A percentile compares a stretch with the other conserved stretches of the same genome.
phyloP scores from a whole-genome alignment of 2,797 vertebrate species.

The Trachops cirrhosus region DNA sequence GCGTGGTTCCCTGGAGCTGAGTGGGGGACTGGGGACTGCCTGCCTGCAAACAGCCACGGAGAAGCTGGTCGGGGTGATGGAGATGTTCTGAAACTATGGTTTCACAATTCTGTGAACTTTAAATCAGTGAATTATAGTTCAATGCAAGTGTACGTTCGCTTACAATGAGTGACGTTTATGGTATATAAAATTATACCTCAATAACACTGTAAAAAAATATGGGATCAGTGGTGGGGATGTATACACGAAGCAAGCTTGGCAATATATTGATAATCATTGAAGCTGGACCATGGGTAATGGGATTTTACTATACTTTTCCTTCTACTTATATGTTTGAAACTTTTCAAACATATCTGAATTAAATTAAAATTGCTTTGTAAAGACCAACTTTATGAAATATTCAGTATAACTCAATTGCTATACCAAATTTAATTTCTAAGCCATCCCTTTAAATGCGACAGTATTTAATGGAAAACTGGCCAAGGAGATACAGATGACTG shows the following conservation, averaged over 20 bases:
- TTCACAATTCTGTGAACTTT: neutral
- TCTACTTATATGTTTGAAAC: neutral
- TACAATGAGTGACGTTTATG: neutral
- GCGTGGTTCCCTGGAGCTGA: neutral
- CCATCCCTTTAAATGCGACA: neutral
- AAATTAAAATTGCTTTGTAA: slow-evolving; percentile 15
- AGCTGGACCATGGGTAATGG: neutral
- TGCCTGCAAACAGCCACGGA: neutral
- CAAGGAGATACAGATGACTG: neutral
- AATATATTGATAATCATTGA: neutral
- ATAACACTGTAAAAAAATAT: neutral
- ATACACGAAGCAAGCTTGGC: neutral
- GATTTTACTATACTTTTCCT: neutral
- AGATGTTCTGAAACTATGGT: neutral
- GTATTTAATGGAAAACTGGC: neutral
- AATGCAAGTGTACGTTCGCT: neutral
- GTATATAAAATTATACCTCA: neutral
- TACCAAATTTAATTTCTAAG: neutral
- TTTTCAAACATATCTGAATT: neutral
- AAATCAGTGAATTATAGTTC: neutral
- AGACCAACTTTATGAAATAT: neutral
- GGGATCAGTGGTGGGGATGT: neutral
- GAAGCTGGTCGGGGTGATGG: neutral
- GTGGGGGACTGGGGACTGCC: fast-evolving
- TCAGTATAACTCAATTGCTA: neutral